A percentile compares a stretch with the other conserved stretches of the same genome.
These are phyloP conservation scores for Physeter macrocephalus DNA, from an alignment of 2,113 vertebrate species.

Conservation along the genomic window DNA sequence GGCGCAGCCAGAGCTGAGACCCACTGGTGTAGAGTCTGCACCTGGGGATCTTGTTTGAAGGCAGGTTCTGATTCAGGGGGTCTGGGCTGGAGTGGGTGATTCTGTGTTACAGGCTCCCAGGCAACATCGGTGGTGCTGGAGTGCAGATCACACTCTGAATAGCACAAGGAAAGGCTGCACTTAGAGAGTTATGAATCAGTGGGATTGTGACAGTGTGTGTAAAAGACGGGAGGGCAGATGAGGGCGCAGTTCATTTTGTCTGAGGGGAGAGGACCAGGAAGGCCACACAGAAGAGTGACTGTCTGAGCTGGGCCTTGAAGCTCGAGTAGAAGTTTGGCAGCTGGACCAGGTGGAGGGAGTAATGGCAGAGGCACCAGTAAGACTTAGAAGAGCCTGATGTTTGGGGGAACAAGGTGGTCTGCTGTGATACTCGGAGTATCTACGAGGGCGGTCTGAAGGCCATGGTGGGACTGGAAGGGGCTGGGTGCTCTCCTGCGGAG, in stretches of 20 bases:
- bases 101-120: neutral
- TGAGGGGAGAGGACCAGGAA: neutral
- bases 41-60: neutral
- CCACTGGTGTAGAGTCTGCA: neutral
- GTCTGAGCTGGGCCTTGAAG: neutral
- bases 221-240: neutral
- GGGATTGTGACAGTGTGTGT: rapidly evolving
- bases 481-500: neutral
- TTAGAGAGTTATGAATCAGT: neutral
- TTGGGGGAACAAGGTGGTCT: neutral
- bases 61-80: neutral
- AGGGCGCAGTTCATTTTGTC: neutral
- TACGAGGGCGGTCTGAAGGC: neutral
- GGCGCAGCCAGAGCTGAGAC: neutral
- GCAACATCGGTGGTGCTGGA: rapidly evolving
- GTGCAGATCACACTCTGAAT: neutral
- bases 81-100: neutral
- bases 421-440: rapidly evolving
- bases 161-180: neutral
- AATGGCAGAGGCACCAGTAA: neutral
- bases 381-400: neutral
- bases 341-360: neutral
- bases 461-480: neutral
- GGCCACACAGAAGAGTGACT: neutral
- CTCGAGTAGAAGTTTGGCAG: neutral